A percentile compares a stretch with the other conserved stretches of the same genome.
Evolutionary conservation across 2,113 vertebrate species (phyloP).

Genomic region (Sitta europaea): DNA sequence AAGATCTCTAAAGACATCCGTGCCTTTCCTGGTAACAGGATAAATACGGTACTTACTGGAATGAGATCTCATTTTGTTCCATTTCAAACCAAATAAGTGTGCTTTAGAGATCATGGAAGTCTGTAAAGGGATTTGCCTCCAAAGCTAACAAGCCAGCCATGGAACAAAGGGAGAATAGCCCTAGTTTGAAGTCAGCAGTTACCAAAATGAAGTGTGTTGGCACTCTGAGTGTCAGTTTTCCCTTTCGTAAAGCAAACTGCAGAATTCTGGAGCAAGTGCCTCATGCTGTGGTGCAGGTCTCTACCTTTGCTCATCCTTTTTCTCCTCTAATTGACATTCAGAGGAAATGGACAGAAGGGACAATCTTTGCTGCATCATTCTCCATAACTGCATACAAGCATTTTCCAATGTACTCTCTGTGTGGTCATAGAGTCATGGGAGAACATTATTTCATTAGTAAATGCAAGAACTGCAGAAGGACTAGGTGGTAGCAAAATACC

Average conservation of each 20-base stretch:
- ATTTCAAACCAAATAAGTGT: background rate
- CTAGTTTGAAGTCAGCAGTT: background rate
- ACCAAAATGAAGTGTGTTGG: background rate
- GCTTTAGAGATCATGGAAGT: background rate
- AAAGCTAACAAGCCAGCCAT: background rate
- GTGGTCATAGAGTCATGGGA: background rate
- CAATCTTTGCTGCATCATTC: background rate
- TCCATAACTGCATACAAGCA: background rate
- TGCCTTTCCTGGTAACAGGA: background rate
- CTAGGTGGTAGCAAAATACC: background rate
- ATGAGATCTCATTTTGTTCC: slow-evolving; percentile 6
- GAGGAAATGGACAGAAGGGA: background rate
- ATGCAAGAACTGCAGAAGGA: background rate
- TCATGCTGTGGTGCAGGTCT: background rate
- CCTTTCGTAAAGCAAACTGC: background rate
- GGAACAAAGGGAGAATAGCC: background rate
- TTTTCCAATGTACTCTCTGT: background rate
- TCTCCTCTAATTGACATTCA: background rate
- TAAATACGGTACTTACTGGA: background rate
- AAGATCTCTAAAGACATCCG: background rate
- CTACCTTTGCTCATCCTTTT: background rate
- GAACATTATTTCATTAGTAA: background rate
- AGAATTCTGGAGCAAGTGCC: background rate
- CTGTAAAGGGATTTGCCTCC: slow-evolving; percentile 7
- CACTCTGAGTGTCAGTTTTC: background rate